Percentiles rank a stretch among this genome's conserved stretches.
phyloP scores from a whole-genome alignment of 2,888 invertebrate species.

The Branchinecta sandiegonensis region DNA sequence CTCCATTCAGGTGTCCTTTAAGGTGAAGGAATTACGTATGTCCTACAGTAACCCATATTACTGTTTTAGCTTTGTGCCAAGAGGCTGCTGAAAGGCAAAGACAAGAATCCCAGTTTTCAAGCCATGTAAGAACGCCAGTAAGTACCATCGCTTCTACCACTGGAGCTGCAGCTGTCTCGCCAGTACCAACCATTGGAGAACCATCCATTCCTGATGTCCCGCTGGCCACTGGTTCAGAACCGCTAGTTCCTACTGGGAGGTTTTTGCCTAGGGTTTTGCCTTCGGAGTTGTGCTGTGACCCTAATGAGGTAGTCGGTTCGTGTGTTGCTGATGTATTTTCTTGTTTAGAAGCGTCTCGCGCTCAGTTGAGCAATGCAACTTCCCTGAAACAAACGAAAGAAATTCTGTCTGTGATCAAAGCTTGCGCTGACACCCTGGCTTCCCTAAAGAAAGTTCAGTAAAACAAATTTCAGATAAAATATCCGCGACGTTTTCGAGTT shows the following conservation, averaged over 20 bases:
- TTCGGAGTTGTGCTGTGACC: background rate
- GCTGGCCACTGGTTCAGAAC: background rate
- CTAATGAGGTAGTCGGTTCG: background rate
- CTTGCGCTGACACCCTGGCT: background rate
- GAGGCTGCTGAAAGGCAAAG: background rate
- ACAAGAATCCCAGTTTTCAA: background rate
- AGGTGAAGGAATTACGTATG: background rate
- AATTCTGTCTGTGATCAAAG: background rate
- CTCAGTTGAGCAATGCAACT: background rate
- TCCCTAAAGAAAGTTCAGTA: background rate
- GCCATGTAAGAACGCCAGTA: background rate
- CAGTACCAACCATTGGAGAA: background rate
- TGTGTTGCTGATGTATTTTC: background rate
- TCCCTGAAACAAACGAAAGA: constrained; percentile 7
- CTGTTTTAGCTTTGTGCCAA: background rate
- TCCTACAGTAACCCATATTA: background rate
- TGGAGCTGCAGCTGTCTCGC: background rate
- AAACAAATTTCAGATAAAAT: background rate
- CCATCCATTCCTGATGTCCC: background rate
- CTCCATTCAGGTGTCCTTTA: no score
- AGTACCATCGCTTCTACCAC: background rate
- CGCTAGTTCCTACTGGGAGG: background rate
- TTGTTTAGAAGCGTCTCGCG: background rate
- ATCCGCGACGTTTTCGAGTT: background rate
- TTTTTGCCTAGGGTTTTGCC: background rate